Evolutionary conservation across 2,888 invertebrate genomes (phyloP), one percentile per base, ranked within the genome.

Genomic region (Drosophila ezoana): DNA sequence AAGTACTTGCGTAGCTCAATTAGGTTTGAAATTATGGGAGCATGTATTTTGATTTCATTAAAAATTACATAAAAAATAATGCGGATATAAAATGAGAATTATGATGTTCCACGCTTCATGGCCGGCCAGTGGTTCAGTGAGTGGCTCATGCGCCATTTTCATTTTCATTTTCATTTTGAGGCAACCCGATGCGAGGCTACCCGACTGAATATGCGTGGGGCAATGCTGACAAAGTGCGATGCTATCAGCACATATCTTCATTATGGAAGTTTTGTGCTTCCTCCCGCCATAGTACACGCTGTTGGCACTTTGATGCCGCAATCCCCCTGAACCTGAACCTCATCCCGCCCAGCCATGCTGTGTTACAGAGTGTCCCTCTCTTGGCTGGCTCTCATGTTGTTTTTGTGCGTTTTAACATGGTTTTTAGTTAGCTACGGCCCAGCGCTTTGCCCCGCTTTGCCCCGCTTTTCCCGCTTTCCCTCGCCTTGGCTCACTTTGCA

Each of bases 221-320:
- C 63, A 63, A 48, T 63, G 69, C 74, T 74, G 80, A 85, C 83
- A 85, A 85, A 85, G 72, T 82, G 82, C 71, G 83, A 80, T 81
- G 82, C 79, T 79, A 88, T 83, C 83, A 83, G 81, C 75, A 82
- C 78, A 83, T 89, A 90, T 90, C 90, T 90, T 90, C 85, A 89
- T 90, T 89, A 90, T 72, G 79, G 76, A 88, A 90, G 83, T 89
- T 87, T 80, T 65, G 66, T 69, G 75, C 60, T 28, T 65, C 64
- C 62, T 48, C 44, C 52, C 47, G 41, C 37, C 59, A 32, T 20
- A 20, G 53, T 48, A 51, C 53, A 58, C 48, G 57, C 62, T 73
- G 60, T 43, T 58, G 54, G 63, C 60, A 65, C 77, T 76, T 75
- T 76, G 74, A 73, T 60, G 74, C 59, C 32, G 33, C 52, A 38